Base-by-base conservation (phyloP, 2,888 invertebrate species). In the Glyphotaelius pellucidus region DNA sequence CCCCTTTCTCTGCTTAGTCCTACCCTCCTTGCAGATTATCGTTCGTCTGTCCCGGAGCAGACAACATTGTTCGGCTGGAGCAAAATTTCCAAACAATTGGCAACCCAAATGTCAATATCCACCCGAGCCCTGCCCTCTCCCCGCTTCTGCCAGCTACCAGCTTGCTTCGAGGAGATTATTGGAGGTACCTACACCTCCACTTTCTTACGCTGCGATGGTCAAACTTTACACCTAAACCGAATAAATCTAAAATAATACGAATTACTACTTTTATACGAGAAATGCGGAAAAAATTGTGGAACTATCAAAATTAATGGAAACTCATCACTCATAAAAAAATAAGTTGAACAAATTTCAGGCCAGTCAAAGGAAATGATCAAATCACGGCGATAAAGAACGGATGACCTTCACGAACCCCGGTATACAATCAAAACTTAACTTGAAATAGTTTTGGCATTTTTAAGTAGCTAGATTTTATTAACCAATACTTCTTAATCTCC, bases 21-120 rank as follows among this genome's bases (percentile, higher is more conserved):
- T 47, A 47, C 91, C 85, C 79, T 47, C 91, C 89, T 15, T 30
- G 25, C 32, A 92, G 91, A 92, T 92, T 90, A 92, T 90, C 91
- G 90, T 83, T 89, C 91, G 91, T 92, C 92, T 92, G 92, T 88
- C 91, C 67, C 90, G 52, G 91, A 81, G 91, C 91, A 92, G 92
- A 92, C 92, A 92, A 92, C 92, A 92, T 92, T 92, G 92, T 92
- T 92, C 90, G 87, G 88, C 90, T 52, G 88, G 85, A 90, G 91
- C 89, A 90, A 89, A 90, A 93, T 92, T 93, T 93, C 91, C 93
- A 93, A 93, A 92, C 93, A 93, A 93, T 93, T 91, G 93, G 80
- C 89, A 92, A 92, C 90, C 92, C 90, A 89, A 91, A 92, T 92
- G 92, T 92, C 92, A 92, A 92, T 92, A 92, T 80, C 85, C 86